Conservation (phyloP, 2,113 vertebrate genomes). For the Hypocryptadius cinnamomeus region DNA sequence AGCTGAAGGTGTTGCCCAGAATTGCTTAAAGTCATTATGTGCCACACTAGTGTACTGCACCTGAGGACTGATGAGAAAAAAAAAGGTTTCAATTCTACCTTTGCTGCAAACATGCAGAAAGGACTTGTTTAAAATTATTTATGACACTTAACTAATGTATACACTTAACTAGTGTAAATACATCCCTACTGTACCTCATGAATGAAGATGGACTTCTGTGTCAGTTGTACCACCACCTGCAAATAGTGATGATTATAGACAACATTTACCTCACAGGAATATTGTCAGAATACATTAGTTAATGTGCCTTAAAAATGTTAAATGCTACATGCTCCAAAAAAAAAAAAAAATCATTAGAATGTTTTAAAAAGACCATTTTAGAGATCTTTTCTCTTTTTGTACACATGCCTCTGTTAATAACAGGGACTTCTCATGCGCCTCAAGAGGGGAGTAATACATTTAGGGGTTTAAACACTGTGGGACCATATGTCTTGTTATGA, state of each 20-base stretch:
- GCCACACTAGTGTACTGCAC: too few relatives aligned
- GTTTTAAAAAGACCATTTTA: neutral
- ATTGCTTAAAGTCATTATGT: neutral
- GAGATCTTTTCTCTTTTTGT: neutral
- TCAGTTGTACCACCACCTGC: neutral
- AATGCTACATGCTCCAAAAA: neutral
- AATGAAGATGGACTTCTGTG: neutral
- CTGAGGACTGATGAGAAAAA: neutral
- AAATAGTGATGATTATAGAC: constrained; percentile 7
- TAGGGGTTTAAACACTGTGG: neutral
- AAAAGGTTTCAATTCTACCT: neutral
- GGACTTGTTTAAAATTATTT: neutral
- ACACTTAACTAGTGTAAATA: neutral
- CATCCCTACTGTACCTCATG: neutral
- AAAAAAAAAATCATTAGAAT: neutral
- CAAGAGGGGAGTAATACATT: neutral
- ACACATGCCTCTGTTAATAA: neutral
- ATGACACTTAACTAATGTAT: neutral
- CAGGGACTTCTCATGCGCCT: neutral
- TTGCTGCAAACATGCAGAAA: neutral
- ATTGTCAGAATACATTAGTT: constrained; percentile 10
- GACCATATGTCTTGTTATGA: neutral
- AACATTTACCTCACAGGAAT: neutral
- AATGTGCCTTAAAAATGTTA: neutral
- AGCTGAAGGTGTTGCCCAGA: neutral